Evolutionary conservation across 1,140 invertebrate genomes (phyloP), one percentile per base, ranked within the genome.

Genomic region (Drosophila carrolli): DNA sequence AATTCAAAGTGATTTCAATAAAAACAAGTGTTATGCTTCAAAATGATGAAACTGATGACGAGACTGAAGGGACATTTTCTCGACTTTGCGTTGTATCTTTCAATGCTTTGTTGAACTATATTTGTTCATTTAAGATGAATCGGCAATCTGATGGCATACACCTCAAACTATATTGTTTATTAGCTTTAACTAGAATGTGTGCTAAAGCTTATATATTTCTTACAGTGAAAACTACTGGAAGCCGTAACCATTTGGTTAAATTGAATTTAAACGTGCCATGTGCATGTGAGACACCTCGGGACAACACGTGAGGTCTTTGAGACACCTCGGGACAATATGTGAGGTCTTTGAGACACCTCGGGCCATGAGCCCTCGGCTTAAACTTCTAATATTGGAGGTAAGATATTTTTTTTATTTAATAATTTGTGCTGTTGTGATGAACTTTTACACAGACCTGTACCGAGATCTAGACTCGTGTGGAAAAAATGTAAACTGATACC

Each of bases 41-140:
- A 72, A 72, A 50, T 86, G 83, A 86, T 79, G 83, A 86, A 46
- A 86, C 79, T 83, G 83, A 86, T 86, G 83, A 86, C 83, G 83
- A 86, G 83, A 86, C 83, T 88, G 83, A 86, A 82, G 58, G 71
- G 35, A 83, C 79, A 70, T 68, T 76, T 72, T 62, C 70, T 83
- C 66, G 60, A 48, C 56, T 56, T 50, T 46, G 35, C 57, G 51
- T 61, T 86, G 84, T 86, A 86, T 86, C 10, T 73, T 86, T 86
- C 84, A 83, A 66, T 73, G 59, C 50, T 66, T 66, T 56, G 59
- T 79, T 70, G 76, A 67, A 85, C 35, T 41, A 70, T 53, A 89
- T 82, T 76, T 86, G 83, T 89, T 83, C 75, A 72, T 79, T 86
- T 89, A 50, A 83, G 83, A 86, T 89, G 84, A 88, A 50, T 65